Evolutionary conservation across 2,888 invertebrate species (phyloP), one percentile per base, ranked within the genome.

Genomic region (Eupithecia subumbrata): DNA sequence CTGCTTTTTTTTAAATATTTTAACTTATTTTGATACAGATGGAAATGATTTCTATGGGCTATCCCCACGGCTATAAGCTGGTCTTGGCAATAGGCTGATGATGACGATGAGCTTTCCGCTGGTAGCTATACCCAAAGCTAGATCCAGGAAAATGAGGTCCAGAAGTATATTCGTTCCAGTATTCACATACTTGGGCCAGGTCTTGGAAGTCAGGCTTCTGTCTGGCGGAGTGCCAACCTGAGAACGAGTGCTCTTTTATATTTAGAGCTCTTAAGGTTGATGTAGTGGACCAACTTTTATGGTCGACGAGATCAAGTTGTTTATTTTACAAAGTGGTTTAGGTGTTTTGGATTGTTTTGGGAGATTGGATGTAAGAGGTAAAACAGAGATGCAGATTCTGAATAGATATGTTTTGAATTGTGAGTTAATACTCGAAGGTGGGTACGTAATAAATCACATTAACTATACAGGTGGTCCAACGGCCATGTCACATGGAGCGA

Each of bases 211-310:
- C 84, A 86, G 83, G 83, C 83, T 80, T 72, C 56, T 70, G 70
- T 76, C 84, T 91, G 93, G 93, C 90, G 79, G 74, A 74, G 73
- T 76, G 92, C 92, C 92, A 92, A 88, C 83, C 86, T 81, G 74
- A 77, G 74, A 83, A 84, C 83, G 87, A 86, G 85, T 84, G 84
- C 84, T 86, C 87, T 90, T 91, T 91, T 89, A 90, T 88, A 89
- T 90, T 90, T 93, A 92, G 92, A 92, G 86, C 91, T 92, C 91
- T 92, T 92, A 91, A 90, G 88, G 91, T 91, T 92, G 90, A 93
- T 91, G 89, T 89, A 91, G 88, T 90, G 87, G 85, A 87, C 88
- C 83, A 87, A 91, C 86, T 91, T 90, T 88, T 86, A 87, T 87
- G 85, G 85, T 84, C 84, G 80, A 84, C 78, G 78, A 88, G 89